Evolutionary conservation across 2,888 invertebrate species (phyloP), one percentile per base, ranked within the genome.

Genomic region (Ametastegia equiseti): DNA sequence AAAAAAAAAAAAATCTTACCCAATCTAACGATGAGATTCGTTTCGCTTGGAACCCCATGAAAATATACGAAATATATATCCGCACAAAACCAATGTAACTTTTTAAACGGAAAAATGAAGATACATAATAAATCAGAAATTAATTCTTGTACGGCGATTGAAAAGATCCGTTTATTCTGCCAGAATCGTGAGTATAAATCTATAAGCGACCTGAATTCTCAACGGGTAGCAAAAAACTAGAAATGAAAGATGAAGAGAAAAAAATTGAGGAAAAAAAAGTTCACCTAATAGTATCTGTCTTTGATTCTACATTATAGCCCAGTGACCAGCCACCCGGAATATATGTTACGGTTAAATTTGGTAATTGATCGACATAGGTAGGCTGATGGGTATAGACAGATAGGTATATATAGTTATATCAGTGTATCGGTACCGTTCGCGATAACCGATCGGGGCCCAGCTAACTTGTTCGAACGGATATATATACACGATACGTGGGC

Each of bases 351-450:
- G 63, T 63, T 33, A 33, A 33, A 23, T 63, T 63, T 63, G 27
- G 33, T 63, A 63, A 63, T 13, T 63, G 63, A 63, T 63, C 63
- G 63, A 63, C 33, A 63, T 63, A n/a, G 30, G 33, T 63, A n/a
- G n/a, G n/a, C n/a, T n/a, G n/a, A n/a, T n/a, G n/a, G n/a, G n/a
- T n/a, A n/a, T n/a, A n/a, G n/a, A n/a, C n/a, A n/a, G n/a, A n/a
- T n/a, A n/a, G n/a, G n/a, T n/a, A n/a, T n/a, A n/a, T n/a, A n/a
- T n/a, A n/a, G n/a, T n/a, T n/a, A n/a, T 13, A 7, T 45, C 45
- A 13, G 45, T 45, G 13, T 45, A 45, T 45, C 9, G 45, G 33
- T 63, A 63, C 63, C 63, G 63, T 63, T 63, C 15, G 63, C 63
- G 63, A 63, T 63, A 63, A 33, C 13, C n/a, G 33, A 63, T 63